These are phyloP conservation scores for Psilanteris sp. DNA, from an alignment of 1,140 invertebrate species.

Conservation along the genomic window DNA sequence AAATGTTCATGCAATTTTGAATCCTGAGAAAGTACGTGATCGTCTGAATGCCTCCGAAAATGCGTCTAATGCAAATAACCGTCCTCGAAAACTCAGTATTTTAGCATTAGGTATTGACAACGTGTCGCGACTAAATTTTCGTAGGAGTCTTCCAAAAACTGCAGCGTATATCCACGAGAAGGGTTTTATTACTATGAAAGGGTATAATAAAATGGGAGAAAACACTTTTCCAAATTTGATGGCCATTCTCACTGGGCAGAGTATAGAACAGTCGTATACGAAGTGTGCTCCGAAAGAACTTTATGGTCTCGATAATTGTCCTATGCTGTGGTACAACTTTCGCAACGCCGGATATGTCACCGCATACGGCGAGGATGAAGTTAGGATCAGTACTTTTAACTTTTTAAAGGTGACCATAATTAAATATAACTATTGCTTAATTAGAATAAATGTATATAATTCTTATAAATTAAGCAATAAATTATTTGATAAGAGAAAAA, in stretches of 20 bases:
- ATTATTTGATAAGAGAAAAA: too few species aligned
- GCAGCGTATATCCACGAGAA: slow-evolving; percentile 83
- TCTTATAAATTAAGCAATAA: too few species aligned
- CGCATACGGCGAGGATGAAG: slow-evolving; percentile 88
- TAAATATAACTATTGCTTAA: too few species aligned
- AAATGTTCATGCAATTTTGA: slow-evolving; percentile 79
- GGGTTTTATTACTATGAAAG: slow-evolving; percentile 81
- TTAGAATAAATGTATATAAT: too few species aligned
- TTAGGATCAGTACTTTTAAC: slow-evolving; percentile 89
- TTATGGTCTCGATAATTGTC: slow-evolving; percentile 82
- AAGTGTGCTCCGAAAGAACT: slow-evolving; percentile 79
- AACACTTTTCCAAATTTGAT: slow-evolving; percentile 92
- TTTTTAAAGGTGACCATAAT: slow-evolving; percentile 82
- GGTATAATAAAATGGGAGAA: slow-evolving; percentile 86
- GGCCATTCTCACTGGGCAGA: slow-evolving; percentile 86
- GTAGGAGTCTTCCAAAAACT: slow-evolving; percentile 88
- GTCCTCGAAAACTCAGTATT: slow-evolving; percentile 81
- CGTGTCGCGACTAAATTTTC: slow-evolving; percentile 88
- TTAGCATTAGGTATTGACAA: slow-evolving; percentile 90
- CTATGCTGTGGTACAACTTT: slow-evolving; percentile 87
- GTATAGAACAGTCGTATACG: slow-evolving; percentile 74
- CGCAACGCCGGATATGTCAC: slow-evolving; percentile 87
- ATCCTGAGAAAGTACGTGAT: slow-evolving; percentile 71
- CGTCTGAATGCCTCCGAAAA: slow-evolving; percentile 58
- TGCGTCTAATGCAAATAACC: slow-evolving; percentile 40